phyloP scores from a whole-genome alignment of 2,797 vertebrate genomes.

The Tapera naevia region DNA sequence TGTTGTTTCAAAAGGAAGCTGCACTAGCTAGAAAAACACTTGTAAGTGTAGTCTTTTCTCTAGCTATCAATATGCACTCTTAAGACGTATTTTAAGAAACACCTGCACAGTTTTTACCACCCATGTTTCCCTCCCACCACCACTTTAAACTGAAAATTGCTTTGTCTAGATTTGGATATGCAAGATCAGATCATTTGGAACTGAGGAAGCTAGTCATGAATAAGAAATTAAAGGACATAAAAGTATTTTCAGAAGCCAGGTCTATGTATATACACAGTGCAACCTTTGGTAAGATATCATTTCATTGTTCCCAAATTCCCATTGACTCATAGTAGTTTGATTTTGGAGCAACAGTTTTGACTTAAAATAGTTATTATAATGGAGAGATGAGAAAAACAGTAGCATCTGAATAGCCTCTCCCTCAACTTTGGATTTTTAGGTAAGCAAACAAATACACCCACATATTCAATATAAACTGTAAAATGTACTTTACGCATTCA shows the following conservation, averaged over 20 bases:
- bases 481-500: not conserved
- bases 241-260: not conserved
- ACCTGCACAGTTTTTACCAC: not conserved
- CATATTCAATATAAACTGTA: not conserved
- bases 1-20: not conserved
- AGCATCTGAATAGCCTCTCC: not conserved
- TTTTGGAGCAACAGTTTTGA: not conserved
- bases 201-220: not conserved
- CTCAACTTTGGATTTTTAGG: not conserved
- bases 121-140: rapidly evolving
- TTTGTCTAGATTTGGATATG: not conserved
- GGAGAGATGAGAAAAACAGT: not conserved
- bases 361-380: not conserved
- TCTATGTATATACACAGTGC: not conserved
- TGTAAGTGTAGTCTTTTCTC: not conserved
- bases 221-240: not conserved
- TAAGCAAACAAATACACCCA: not conserved
- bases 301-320: not conserved
- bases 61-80: not conserved
- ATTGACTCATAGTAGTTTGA: not conserved
- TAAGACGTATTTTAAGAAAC: not conserved
- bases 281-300: constrained; percentile 6
- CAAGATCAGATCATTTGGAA: not conserved
- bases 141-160: not conserved
- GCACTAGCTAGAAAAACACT: not conserved